These are phyloP conservation scores for Dorcus parallelipipedus DNA, from an alignment of 2,888 invertebrate species.

Conservation along the genomic window DNA sequence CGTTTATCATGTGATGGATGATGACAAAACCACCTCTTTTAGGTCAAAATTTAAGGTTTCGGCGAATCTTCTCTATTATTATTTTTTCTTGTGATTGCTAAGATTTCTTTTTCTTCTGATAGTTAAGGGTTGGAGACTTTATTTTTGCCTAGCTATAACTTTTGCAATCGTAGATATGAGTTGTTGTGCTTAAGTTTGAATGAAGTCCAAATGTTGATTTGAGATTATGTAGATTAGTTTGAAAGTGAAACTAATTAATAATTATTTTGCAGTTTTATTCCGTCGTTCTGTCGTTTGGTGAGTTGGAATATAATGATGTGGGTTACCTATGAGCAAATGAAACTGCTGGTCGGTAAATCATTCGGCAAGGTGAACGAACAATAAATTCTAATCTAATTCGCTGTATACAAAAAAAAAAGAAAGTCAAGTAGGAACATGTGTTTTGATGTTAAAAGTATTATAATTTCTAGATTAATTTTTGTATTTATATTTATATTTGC, in stretches of 20 bases:
- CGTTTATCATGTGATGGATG: too few relatives aligned
- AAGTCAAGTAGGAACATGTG: neutral
- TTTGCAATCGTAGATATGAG: too few relatives aligned
- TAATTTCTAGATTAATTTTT: neutral
- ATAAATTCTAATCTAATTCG: neutral
- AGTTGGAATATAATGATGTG: slow-evolving; percentile 69
- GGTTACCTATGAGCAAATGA: slow-evolving; percentile 64
- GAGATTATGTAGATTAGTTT: too few relatives aligned
- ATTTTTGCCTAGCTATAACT: too few relatives aligned
- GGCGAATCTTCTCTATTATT: too few relatives aligned
- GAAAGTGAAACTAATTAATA: neutral
- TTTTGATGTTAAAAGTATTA: neutral
- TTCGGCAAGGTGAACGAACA: neutral
- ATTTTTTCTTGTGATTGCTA: too few relatives aligned
- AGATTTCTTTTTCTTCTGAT: too few relatives aligned
- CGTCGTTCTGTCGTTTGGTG: slow-evolving; percentile 62
- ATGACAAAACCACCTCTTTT: too few relatives aligned
- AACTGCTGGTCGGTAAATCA: slow-evolving; percentile 39
- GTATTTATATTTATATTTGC: neutral
- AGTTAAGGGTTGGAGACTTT: too few relatives aligned
- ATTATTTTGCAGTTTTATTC: slow-evolving; percentile 53
- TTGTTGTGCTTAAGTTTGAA: too few relatives aligned
- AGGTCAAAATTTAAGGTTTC: too few relatives aligned
- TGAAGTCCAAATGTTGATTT: too few relatives aligned
- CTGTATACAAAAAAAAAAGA: neutral